phyloP scores from a whole-genome alignment of 2,797 vertebrate species.

The Gastrophryne carolinensis region DNA sequence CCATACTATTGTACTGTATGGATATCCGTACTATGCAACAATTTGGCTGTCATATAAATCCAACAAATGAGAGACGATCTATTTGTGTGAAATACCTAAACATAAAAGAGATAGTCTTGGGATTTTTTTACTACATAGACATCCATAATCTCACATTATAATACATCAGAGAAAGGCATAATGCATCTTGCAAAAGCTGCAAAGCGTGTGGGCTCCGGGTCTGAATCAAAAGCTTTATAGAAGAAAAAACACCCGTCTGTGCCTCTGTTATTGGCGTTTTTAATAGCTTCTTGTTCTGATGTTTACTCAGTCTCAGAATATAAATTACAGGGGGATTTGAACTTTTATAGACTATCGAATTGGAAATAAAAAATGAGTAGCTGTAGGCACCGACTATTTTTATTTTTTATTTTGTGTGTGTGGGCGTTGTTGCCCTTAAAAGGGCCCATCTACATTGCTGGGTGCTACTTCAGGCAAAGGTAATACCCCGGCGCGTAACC shows the following conservation, averaged over 20 bases:
- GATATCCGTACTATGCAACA: not conserved
- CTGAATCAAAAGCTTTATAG: not conserved
- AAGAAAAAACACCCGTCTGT: not conserved
- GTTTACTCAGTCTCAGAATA: not conserved
- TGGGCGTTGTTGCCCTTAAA: too few species aligned
- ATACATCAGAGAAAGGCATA: not conserved
- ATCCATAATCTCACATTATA: conserved; percentile 7
- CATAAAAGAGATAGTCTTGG: not conserved
- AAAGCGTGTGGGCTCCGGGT: not conserved
- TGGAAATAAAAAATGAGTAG: too few species aligned
- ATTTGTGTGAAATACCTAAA: not conserved
- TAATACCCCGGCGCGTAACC: too few species aligned
- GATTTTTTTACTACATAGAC: not conserved
- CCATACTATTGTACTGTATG: not conserved
- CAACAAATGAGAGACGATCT: not conserved
- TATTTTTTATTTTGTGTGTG: too few species aligned
- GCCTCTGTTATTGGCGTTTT: not conserved
- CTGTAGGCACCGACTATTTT: too few species aligned
- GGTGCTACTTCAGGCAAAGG: too few species aligned
- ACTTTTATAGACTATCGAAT: not conserved
- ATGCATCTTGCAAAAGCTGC: not conserved
- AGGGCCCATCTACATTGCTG: too few species aligned
- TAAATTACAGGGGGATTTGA: not conserved
- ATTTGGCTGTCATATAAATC: conserved; percentile 16
- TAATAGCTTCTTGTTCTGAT: not conserved